Percentiles rank a stretch among this genome's conserved stretches.
Evolutionary conservation across 1,140 invertebrate species (phyloP).

Genomic region (Papilio dardanus): DNA sequence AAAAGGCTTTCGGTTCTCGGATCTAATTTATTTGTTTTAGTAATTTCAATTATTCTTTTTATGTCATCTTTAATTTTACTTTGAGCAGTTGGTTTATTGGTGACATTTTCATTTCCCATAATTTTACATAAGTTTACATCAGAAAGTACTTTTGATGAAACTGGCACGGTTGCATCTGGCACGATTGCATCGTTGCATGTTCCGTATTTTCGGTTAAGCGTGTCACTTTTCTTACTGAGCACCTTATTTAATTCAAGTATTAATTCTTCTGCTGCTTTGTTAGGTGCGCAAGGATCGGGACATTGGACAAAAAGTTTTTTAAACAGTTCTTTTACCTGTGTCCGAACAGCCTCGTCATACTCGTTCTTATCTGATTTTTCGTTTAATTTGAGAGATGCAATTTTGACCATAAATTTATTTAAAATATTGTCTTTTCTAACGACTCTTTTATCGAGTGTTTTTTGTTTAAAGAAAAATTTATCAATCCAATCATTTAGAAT

Average conservation of each 20-base stretch:
- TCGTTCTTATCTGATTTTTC: background rate
- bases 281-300: conserved; percentile 4
- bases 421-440: background rate
- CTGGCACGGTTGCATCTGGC: background rate
- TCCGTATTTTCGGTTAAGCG: background rate
- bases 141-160: background rate
- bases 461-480: conserved; percentile 20
- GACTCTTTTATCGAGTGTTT: background rate
- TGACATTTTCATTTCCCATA: background rate
- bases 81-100: background rate
- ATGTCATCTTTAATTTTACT: conserved; percentile 21
- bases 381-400: conserved; percentile 2
- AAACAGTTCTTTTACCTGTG: background rate
- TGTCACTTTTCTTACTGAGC: background rate
- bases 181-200: background rate
- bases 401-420: conserved; percentile 15
- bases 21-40: conserved; percentile 13
- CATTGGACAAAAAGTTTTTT: background rate
- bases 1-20: conserved; percentile 18
- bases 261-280: conserved; percentile 12
- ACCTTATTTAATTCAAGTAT: conserved; percentile 9
- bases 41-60: conserved; percentile 28
- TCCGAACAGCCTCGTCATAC: background rate
- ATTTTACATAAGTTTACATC: background rate
- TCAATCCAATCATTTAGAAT: conserved; percentile 19